Percentiles rank a stretch among this genome's conserved stretches.
Evolutionary conservation across 2,113 vertebrate species (phyloP).

Genomic region (Campylomormyrus tamandua): DNA sequence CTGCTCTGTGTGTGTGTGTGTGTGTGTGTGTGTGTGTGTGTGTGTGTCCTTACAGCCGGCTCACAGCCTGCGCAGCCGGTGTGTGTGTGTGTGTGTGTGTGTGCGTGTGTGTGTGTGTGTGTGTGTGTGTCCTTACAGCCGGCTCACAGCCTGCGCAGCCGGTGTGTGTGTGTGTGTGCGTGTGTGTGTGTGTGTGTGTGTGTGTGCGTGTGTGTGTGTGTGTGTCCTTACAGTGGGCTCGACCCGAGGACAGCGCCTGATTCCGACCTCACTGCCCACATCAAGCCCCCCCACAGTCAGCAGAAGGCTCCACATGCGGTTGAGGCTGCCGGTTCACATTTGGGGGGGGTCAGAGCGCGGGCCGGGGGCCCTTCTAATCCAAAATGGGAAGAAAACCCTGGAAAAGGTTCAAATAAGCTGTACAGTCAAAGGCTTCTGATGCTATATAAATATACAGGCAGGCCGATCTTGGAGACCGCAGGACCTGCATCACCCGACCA

Average conservation of each 20-base stretch:
- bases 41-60: background rate
- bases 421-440: background rate
- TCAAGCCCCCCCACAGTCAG: constrained; percentile 25
- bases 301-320: constrained; percentile 12
- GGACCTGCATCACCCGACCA: background rate
- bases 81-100: background rate
- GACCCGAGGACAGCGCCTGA: constrained; percentile 10
- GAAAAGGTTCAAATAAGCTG: constrained; percentile 9
- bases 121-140: background rate
- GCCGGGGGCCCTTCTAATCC: constrained; percentile 11
- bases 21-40: background rate
- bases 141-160: background rate
- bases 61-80: background rate
- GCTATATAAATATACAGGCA: background rate
- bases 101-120: background rate
- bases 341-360: background rate
- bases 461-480: background rate
- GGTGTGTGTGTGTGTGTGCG: background rate
- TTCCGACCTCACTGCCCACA: constrained; percentile 26
- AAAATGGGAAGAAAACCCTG: constrained; percentile 20
- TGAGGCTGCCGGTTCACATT: background rate
- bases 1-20: background rate
- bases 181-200: background rate
- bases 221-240: background rate
- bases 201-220: background rate